Conservation (phyloP, 1,140 invertebrate genomes). For the Camponotus floridanus region DNA sequence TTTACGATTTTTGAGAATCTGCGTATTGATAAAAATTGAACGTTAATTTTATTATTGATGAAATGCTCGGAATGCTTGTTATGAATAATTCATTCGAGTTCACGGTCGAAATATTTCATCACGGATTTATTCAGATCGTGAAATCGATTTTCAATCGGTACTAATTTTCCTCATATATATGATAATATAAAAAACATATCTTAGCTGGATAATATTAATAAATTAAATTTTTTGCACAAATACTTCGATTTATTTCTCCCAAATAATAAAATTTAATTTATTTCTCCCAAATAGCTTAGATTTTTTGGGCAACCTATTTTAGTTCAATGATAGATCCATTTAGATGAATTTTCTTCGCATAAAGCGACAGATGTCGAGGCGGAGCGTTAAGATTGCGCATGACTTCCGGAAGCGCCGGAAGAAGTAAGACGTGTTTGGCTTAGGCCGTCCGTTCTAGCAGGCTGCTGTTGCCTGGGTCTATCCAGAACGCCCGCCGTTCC, state of each 20-base stretch:
- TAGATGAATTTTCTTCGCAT: not conserved
- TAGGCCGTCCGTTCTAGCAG: not conserved
- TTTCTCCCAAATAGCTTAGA: not conserved
- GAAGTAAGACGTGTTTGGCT: conserved; percentile 3
- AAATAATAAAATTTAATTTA: not conserved
- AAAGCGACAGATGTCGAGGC: not conserved
- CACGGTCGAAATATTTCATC: conserved; percentile 14
- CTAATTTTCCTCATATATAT: not conserved
- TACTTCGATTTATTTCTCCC: not conserved
- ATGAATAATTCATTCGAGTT: conserved; percentile 47
- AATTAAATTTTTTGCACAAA: not conserved
- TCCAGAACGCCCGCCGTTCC: conserved; percentile 23
- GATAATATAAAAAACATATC: no score
- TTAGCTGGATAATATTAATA: no score
- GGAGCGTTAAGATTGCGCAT: not conserved
- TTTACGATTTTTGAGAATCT: not conserved
- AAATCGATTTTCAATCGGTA: conserved; percentile 25
- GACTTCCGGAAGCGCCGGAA: conserved; percentile 23
- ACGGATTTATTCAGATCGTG: conserved; percentile 38
- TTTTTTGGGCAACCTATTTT: not conserved
- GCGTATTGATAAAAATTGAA: not conserved
- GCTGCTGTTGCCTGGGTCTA: conserved; percentile 25
- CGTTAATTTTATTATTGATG: not conserved
- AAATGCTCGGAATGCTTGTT: not conserved
- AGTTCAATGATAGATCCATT: not conserved